Evolutionary conservation across 23 tunicate genomes (phyloP).

Genomic region (Styela clava): DNA sequence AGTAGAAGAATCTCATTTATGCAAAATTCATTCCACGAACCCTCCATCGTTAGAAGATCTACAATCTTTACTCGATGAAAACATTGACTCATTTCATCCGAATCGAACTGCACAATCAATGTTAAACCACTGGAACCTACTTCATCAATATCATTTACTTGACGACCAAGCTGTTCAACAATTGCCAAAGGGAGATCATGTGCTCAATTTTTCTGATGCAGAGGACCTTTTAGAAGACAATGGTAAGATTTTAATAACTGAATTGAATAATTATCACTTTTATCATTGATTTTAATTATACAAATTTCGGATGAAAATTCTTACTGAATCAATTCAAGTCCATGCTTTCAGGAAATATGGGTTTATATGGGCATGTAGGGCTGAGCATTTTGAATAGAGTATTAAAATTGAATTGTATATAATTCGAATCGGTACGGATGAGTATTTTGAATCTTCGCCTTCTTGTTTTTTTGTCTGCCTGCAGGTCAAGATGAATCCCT

Average conservation of each 20-base stretch:
- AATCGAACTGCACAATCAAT: slow-evolving; percentile 35
- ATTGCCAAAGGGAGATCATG: slow-evolving; percentile 44
- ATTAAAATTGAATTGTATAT: too few species aligned
- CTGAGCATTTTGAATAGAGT: too few species aligned
- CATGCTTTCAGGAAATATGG: too few species aligned
- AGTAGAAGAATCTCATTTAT: slow-evolving; percentile 60
- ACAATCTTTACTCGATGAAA: slow-evolving; percentile 34
- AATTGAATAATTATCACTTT: too few species aligned
- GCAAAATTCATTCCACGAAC: slow-evolving; percentile 32
- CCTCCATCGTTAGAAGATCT: slow-evolving; percentile 40
- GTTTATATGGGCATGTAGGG: too few species aligned
- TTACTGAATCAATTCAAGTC: too few species aligned
- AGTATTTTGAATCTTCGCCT: too few species aligned
- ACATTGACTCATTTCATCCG: slow-evolving; percentile 34
- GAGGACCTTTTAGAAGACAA: slow-evolving; percentile 74
- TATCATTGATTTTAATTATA: too few species aligned
- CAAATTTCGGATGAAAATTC: too few species aligned
- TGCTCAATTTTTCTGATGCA: slow-evolving; percentile 62
- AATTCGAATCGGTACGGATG: too few species aligned
- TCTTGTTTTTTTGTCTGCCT: too few species aligned
- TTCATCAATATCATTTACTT: slow-evolving; percentile 48
- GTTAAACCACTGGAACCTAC: slow-evolving; percentile 59
- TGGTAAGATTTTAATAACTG: neutral
- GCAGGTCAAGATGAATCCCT: too few species aligned
- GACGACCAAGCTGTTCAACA: slow-evolving; percentile 61